These are phyloP conservation scores for Ctenoplectra terminalis DNA, from an alignment of 1,140 invertebrate genomes.

Conservation along the genomic window DNA sequence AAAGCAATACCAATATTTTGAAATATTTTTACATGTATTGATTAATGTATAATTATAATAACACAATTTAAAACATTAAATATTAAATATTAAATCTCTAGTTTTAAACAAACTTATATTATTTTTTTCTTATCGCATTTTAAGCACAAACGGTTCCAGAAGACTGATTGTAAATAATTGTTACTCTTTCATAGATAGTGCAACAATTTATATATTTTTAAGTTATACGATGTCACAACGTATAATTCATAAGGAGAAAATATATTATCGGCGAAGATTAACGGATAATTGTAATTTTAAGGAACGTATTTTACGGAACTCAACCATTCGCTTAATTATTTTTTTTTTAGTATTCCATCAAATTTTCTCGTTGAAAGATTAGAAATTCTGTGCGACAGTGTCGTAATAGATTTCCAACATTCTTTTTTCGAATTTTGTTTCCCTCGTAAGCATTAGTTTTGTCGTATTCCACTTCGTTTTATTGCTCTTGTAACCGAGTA, in stretches of 20 bases:
- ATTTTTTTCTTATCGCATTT: neutral
- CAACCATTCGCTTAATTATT: neutral
- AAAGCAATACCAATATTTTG: too few relatives aligned
- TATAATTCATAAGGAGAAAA: neutral
- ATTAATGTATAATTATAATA: too few relatives aligned
- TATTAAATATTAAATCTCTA: too few relatives aligned
- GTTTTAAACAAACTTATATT: too few relatives aligned
- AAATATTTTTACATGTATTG: too few relatives aligned
- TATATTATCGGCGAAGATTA: too few relatives aligned
- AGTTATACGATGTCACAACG: constrained; percentile 17
- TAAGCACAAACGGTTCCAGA: neutral
- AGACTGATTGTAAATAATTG: neutral
- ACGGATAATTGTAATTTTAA: too few relatives aligned
- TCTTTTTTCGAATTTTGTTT: neutral
- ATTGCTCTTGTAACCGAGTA: neutral
- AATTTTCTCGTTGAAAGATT: neutral
- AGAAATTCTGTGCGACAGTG: neutral
- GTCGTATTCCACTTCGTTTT: neutral
- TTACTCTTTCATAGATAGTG: neutral
- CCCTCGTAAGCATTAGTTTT: neutral
- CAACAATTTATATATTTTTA: neutral
- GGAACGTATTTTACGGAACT: too few relatives aligned
- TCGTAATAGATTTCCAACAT: neutral
- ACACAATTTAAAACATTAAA: too few relatives aligned
- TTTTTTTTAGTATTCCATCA: neutral